phyloP scores from a whole-genome alignment of 2,113 vertebrate species.

The Antechinus stuartii region DNA sequence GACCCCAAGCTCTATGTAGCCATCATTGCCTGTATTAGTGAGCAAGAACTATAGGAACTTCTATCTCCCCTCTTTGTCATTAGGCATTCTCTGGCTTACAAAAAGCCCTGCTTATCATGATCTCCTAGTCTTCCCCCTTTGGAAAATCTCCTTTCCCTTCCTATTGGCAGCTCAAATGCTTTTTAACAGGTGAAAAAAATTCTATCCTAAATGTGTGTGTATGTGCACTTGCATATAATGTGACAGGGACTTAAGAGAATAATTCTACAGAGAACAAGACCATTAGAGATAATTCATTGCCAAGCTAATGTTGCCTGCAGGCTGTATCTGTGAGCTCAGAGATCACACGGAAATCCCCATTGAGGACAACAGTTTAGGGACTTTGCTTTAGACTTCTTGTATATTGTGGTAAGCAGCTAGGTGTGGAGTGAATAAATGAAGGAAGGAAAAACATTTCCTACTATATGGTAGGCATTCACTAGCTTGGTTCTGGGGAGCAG shows the following conservation, averaged over 20 bases:
- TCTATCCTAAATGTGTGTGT: neutral
- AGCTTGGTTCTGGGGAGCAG: neutral
- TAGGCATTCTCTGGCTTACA: neutral
- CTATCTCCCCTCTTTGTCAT: neutral
- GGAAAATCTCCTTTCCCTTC: neutral
- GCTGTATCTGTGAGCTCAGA: neutral
- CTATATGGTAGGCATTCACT: neutral
- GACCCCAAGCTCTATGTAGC: neutral
- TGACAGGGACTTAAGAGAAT: neutral
- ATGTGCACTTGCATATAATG: neutral
- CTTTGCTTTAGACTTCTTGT: neutral
- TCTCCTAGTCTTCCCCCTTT: neutral
- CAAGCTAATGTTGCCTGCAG: neutral
- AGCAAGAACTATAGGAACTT: neutral
- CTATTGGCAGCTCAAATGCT: neutral
- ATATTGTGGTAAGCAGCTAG: neutral
- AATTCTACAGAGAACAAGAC: neutral
- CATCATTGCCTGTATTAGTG: neutral
- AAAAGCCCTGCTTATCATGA: neutral
- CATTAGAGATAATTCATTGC: slow-evolving; percentile 3
- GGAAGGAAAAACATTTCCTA: neutral
- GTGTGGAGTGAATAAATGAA: neutral
- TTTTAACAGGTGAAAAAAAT: neutral
- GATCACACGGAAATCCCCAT: neutral
- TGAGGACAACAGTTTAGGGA: neutral